Base-by-base conservation (phyloP, 2,113 vertebrate genomes). In the Thalassarche chlororhynchos region DNA sequence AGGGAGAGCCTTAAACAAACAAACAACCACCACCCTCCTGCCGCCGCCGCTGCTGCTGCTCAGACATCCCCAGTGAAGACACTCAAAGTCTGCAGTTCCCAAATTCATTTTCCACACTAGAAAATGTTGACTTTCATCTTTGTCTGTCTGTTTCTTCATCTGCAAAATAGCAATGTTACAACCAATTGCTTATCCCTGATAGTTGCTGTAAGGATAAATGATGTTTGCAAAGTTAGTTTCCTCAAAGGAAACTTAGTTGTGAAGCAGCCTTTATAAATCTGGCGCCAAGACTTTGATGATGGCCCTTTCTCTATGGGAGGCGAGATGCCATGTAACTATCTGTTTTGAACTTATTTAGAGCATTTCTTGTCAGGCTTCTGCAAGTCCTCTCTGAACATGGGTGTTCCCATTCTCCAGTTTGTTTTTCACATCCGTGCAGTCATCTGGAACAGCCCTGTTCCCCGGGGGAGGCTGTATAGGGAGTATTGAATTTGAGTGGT, bases 361-460 rank as follows among this genome's bases (percentile, higher is more conserved):
- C 17, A 4, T 65, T 90, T 82, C 70, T 94, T 68, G 55, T 52
- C 81, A 69, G 87, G 62, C 70, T 95, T 46, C 60, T 93, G 64
- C 0, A 1, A 88, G 82, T 34, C 55, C 17, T 69, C 65, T 90
- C 84, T 93, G 89, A 84, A 52, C 60, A 87, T 82, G 92, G 92
- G 90, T 93, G 91, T 96, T 95, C 89, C 93, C 72, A 31, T 68
- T 81, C 72, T 75, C 91, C 40, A 13, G 40, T 76, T 96, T 93
- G 55, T 94, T 88, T 97, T 83, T 60, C 77, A 84, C 69, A 61
- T 57, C 88, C 0, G 2, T 90, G 82, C 17, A 10, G 42, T 86
- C 68, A 77, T 92, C 65, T 95, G 96, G 80, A 92, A 65, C 92
- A 79, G 80, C 52, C 92, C 65, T 14, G 17, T 31, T 93, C 69